Base-by-base conservation (phyloP, 1,140 invertebrate species). In the Tetramorium parvispinum region DNA sequence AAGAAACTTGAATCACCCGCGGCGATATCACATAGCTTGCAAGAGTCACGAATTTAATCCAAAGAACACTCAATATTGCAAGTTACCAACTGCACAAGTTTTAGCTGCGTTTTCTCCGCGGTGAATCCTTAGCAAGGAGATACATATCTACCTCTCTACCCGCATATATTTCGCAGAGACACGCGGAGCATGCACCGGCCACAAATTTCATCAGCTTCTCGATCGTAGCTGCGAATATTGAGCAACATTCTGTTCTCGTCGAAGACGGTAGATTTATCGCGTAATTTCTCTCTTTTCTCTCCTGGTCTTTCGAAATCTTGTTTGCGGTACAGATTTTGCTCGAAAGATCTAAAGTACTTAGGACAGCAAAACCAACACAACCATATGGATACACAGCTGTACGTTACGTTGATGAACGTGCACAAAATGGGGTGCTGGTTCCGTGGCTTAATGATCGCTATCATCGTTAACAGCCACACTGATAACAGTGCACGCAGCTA, bases 41-140 rank as follows among this genome's bases (percentile, higher is more conserved):
- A 70, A 40, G 21, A 55, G 43, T 68, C 78, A 81, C 63, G 49
- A 55, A 70, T 81, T 81, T 70, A 81, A 70, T 81, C 49, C 46
- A 70, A 43, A 18, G 49, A 16, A 43, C 21, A 40, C 16, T 24
- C 77, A 68, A 79, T 79, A 43, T 57, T 16, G 40, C 21, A 49
- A 49, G 65, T 68, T 68, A 68, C 11, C 13, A 27, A 68, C 65
- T 68, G 21, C 40, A 10, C 10, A 21, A 68, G 40, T 68, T 68
- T 11, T 16, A 21, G n/a, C 11, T 40, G 10, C 40, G n/a, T 68
- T 49, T 46, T 49, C 40, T 46, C 40, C 6, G 21, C 24, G 6
- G 11, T 27, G 40, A 68, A 49, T 68, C 40, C 40, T 68, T 27
- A 46, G 21, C 4, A 7, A 66, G 3, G 3, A 21, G 18, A 55